phyloP scores from a whole-genome alignment of 2,113 vertebrate species.

The Protobothrops mucrosquamatus region DNA sequence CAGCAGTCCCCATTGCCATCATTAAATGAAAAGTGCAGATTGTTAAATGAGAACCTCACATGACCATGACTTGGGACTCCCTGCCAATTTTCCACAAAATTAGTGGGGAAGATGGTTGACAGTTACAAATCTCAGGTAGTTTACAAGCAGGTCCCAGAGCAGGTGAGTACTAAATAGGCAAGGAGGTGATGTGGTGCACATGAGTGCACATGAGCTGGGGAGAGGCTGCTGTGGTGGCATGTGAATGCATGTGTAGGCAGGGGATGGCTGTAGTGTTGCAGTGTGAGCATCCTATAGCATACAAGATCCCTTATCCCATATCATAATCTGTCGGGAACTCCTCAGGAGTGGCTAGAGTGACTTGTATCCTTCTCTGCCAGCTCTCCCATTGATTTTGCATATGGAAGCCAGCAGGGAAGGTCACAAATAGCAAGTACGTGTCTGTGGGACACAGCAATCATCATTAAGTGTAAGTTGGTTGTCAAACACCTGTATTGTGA shows the following conservation, averaged over 20 bases:
- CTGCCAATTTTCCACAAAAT: neutral
- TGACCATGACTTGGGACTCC: neutral
- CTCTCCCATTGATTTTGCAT: neutral
- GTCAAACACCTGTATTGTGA: too few species aligned
- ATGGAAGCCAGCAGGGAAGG: too few species aligned
- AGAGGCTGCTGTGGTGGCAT: too few species aligned
- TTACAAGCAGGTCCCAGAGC: neutral
- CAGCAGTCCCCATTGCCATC: neutral
- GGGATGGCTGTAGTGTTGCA: too few species aligned
- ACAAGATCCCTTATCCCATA: neutral
- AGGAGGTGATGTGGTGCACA: too few species aligned
- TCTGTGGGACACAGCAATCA: too few species aligned
- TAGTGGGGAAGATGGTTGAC: neutral
- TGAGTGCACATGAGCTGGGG: too few species aligned
- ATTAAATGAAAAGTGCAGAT: neutral
- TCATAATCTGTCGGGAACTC: neutral
- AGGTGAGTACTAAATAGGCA: neutral
- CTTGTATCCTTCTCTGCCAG: neutral
- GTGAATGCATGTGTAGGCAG: too few species aligned
- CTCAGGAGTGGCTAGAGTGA: neutral
- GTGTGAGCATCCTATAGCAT: neutral
- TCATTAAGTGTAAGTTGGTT: too few species aligned
- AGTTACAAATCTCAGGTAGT: neutral
- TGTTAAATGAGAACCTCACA: neutral
- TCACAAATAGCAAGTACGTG: too few species aligned